A percentile compares a stretch with the other conserved stretches of the same genome.
Evolutionary conservation across 1,140 invertebrate species (phyloP).

Genomic region (Oppia nitens): DNA sequence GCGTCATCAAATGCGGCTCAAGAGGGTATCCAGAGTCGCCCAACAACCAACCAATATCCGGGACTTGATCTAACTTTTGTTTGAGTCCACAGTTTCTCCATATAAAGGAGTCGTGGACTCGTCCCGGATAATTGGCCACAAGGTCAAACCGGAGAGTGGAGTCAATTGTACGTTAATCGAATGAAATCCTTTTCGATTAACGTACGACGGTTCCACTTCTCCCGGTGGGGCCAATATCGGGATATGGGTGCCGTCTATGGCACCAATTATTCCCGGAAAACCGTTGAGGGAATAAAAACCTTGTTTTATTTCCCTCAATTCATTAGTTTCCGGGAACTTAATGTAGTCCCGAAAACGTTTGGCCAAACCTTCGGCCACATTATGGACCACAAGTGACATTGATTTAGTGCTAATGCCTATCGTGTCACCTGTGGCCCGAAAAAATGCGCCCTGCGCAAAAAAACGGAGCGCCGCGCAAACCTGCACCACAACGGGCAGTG

Average conservation of each 20-base stretch:
- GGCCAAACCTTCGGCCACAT: not conserved
- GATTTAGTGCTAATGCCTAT: not conserved
- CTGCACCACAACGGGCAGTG: too few relatives aligned
- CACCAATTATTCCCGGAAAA: constrained; percentile 10
- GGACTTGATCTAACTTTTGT: not conserved
- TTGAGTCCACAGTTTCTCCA: not conserved
- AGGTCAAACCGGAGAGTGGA: not conserved
- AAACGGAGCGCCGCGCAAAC: not conserved
- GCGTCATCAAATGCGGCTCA: not conserved
- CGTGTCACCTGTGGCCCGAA: not conserved
- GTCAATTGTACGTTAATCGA: constrained; percentile 1
- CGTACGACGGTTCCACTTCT: not conserved
- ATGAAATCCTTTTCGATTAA: not conserved
- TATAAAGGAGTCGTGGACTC: not conserved
- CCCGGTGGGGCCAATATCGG: not conserved
- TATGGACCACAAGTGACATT: not conserved
- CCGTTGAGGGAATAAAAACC: not conserved
- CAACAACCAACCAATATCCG: not conserved
- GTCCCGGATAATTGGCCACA: not conserved
- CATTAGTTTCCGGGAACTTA: not conserved
- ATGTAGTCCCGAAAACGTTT: not conserved
- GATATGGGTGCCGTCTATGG: constrained; percentile 10
- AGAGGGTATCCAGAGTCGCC: constrained; percentile 4
- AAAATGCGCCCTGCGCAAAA: too few relatives aligned
- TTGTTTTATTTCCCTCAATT: not conserved